phyloP scores from a whole-genome alignment of 64 coral and sea anemone genomes.

The Stichodactyla mertensii region DNA sequence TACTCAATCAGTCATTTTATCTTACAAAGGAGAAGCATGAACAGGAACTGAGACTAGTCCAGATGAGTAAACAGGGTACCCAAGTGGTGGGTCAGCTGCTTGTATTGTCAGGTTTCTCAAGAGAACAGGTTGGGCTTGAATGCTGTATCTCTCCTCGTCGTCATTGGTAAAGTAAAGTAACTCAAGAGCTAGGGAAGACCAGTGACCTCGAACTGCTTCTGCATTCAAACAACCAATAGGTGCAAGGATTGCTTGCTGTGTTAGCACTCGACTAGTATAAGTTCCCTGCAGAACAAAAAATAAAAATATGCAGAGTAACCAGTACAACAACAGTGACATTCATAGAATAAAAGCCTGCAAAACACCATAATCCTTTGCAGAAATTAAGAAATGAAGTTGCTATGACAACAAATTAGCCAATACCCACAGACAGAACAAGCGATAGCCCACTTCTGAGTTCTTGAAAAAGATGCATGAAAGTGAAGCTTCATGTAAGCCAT shows the following conservation, averaged over 20 bases:
- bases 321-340: too few relatives aligned
- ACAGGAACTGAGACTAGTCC: conserved; percentile 24
- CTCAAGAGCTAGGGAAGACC: conserved; percentile 86
- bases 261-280: conserved; percentile 90
- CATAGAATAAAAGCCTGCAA: too few relatives aligned
- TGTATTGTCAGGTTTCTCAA: conserved; percentile 93
- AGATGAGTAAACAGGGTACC: conserved; percentile 87
- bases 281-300: conserved; percentile 35
- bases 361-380: neutral
- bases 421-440: too few relatives aligned
- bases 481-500: too few relatives aligned
- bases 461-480: too few relatives aligned
- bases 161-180: conserved; percentile 94
- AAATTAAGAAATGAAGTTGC: neutral
- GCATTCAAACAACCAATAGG: conserved; percentile 68
- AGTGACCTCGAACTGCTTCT: conserved; percentile 86
- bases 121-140: conserved; percentile 92
- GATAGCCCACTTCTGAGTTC: too few relatives aligned
- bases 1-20: neutral
- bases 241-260: conserved; percentile 69
- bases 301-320: neutral
- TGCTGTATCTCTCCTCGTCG: conserved; percentile 95
- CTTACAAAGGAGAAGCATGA: neutral
- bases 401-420: too few relatives aligned
- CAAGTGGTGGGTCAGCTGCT: conserved; percentile 87